Evolutionary conservation across 2,113 vertebrate genomes (phyloP), one percentile per base, ranked within the genome.

Genomic region (Copsychus sechellarum): DNA sequence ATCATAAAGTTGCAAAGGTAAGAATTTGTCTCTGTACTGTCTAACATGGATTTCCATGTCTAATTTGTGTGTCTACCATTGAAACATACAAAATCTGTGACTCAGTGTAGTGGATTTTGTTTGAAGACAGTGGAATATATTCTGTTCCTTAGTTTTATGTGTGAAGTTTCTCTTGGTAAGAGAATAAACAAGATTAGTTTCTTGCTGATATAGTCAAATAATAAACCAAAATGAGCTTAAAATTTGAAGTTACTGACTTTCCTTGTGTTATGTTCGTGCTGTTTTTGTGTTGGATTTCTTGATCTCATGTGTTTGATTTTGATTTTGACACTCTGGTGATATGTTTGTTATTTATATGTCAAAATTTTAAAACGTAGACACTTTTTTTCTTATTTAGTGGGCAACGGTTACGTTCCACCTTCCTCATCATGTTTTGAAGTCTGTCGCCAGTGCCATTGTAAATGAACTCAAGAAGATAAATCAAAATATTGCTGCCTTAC

Each of bases 1-100:
- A 99, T 98, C 99, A 99, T 98, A 99, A 99, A 98, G 99, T 99
- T 98, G 99, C 99, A 93, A 99, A 99, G 99, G 99, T 99, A 95
- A 98, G 98, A 93, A 77, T 77, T 86, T 64, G 21, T 80, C 36
- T 70, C 26, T 50, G 6, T 77, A 29, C 23, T 85, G 12, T 64
- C 11, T 81, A 26, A 43, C 23, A 2, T 72, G 40, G 23, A 80
- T 96, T 94, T 15, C 21, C 10, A 70, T 47, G 8, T 72, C 70
- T 60, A 6, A 28, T 62, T 66, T 86, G 25, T 56, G 58, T 91
- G 56, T 47, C 47, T 62, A 0, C 14, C 8, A 2, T 12, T 56
- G 36, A 71, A 80, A 34, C 12, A 26, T 64, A 31, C 12, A 58
- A 57, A 81, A 76, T 50, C 25, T 33, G 56, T 72, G 26, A 34